Evolutionary conservation across 2,113 vertebrate genomes (phyloP).

Genomic region (Brienomyrus longianalis): DNA sequence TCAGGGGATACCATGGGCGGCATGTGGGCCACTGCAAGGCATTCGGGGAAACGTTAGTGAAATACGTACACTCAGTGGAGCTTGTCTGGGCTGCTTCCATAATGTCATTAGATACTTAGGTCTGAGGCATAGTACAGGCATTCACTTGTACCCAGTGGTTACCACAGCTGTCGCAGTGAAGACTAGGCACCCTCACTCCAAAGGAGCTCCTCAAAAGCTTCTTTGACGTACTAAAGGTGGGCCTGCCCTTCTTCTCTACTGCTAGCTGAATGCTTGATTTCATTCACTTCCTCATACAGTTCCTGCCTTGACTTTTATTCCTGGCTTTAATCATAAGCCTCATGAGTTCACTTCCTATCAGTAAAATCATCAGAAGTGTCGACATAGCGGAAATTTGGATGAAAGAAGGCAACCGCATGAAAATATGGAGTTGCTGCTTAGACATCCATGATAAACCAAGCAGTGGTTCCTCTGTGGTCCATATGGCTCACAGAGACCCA

Average conservation of each 20-base stretch:
- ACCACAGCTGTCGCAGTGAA: neutral
- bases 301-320: neutral
- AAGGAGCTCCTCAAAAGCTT: neutral
- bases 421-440: neutral
- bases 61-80: neutral
- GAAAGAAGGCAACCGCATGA: neutral
- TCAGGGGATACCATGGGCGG: neutral
- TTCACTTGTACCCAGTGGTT: neutral
- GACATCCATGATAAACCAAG: neutral
- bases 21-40: neutral
- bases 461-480: neutral
- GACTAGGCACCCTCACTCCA: neutral
- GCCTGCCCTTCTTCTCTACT: neutral
- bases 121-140: neutral
- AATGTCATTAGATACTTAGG: neutral
- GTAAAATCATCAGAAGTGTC: neutral
- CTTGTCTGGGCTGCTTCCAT: neutral
- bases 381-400: neutral
- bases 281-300: neutral
- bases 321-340: neutral
- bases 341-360: neutral
- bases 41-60: neutral
- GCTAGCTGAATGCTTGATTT: neutral
- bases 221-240: neutral
- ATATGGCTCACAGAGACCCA: neutral